Percentiles rank a stretch among this genome's conserved stretches.
Evolutionary conservation across 2,888 invertebrate species (phyloP).

Genomic region (Heliconius hortense): DNA sequence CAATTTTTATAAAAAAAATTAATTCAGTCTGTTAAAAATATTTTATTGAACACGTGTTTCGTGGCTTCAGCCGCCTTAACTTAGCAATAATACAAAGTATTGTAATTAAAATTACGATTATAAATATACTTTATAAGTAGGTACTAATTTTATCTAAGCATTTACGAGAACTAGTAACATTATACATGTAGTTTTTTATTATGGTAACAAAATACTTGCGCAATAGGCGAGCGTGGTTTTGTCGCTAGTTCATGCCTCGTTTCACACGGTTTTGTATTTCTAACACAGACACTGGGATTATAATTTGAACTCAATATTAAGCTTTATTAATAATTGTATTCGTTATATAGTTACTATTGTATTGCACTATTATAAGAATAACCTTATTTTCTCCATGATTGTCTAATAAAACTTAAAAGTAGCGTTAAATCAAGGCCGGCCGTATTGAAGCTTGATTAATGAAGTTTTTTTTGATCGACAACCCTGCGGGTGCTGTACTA

Average conservation of each 20-base stretch:
- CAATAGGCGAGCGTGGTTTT: slow-evolving; percentile 25
- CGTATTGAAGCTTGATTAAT: not conserved
- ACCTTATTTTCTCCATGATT: not conserved
- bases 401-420: not conserved
- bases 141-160: not conserved
- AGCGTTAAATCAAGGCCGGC: not conserved
- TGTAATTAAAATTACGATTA: not conserved
- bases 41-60: too few species aligned
- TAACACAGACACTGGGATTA: slow-evolving; percentile 28
- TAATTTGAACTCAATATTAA: not conserved
- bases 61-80: too few species aligned
- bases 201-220: slow-evolving; percentile 9
- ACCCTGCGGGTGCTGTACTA: slow-evolving; percentile 30
- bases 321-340: not conserved
- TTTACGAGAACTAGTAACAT: not conserved
- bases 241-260: slow-evolving; percentile 35
- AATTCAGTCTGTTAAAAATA: too few species aligned
- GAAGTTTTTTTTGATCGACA: slow-evolving; percentile 22
- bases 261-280: slow-evolving; percentile 38
- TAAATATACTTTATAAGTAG: not conserved
- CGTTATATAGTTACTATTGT: not conserved
- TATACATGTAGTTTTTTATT: not conserved
- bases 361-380: not conserved
- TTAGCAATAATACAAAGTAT: not conserved
- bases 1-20: too few species aligned